phyloP scores from a whole-genome alignment of 2,888 invertebrate species.

The Allygus modestus region DNA sequence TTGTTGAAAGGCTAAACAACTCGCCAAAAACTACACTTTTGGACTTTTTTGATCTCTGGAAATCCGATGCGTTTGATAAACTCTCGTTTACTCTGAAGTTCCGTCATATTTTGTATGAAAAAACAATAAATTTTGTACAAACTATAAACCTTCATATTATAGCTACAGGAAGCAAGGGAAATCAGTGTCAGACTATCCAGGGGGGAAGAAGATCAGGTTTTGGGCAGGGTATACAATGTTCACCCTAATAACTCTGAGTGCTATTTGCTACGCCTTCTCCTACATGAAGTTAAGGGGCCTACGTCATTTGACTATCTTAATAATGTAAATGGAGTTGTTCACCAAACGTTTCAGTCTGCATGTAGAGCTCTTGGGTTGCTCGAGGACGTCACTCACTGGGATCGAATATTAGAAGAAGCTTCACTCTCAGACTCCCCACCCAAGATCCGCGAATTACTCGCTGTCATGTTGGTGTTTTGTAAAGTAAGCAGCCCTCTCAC shows the following conservation, averaged over 20 bases:
- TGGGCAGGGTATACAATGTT: constrained; percentile 70
- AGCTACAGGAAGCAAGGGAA: constrained; percentile 28
- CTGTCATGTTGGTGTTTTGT: constrained; percentile 59
- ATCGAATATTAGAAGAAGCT: constrained; percentile 66
- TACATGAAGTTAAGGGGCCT: constrained; percentile 69
- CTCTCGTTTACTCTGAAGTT: constrained; percentile 66
- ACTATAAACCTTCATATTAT: no score
- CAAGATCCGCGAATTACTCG: constrained; percentile 59
- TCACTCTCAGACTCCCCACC: neutral
- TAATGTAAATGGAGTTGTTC: constrained; percentile 71
- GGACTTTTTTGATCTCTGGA: constrained; percentile 59
- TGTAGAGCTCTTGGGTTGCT: constrained; percentile 70
- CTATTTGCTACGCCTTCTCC: constrained; percentile 69
- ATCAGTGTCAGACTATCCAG: neutral
- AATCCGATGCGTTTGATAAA: neutral
- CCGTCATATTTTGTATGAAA: constrained; percentile 67
- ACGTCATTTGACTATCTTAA: constrained; percentile 71
- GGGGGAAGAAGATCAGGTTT: constrained; percentile 68
- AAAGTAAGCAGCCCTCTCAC: constrained; percentile 66
- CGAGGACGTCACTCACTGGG: constrained; percentile 71
- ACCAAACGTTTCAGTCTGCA: constrained; percentile 71
- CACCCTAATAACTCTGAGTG: constrained; percentile 67
- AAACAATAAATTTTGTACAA: constrained; percentile 11
- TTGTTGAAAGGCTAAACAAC: no score
- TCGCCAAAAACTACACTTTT: neutral